phyloP scores from a whole-genome alignment of 2,113 vertebrate genomes.

The Columba janthina region DNA sequence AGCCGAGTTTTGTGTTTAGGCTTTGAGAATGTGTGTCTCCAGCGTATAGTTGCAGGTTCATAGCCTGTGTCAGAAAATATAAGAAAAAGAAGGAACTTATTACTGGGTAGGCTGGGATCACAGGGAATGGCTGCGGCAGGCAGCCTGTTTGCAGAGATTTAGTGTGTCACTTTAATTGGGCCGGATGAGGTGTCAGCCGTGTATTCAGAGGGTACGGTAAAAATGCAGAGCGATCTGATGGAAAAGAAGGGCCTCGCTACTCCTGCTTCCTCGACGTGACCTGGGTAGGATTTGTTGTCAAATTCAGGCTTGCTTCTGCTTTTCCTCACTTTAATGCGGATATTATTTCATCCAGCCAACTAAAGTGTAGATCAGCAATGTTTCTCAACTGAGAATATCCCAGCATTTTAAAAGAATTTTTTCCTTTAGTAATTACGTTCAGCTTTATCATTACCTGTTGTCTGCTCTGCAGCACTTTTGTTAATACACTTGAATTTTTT shows the following conservation, averaged over 20 bases:
- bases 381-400: not conserved
- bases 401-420: not conserved
- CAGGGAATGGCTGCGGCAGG: not conserved
- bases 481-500: not conserved
- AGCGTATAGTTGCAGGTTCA: rapidly evolving
- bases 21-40: not conserved
- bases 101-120: not conserved
- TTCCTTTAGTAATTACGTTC: not conserved
- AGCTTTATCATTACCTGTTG: conserved; percentile 21
- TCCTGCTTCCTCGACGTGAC: not conserved
- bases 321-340: not conserved
- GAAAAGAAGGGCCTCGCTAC: not conserved
- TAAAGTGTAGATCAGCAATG: not conserved
- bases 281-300: not conserved
- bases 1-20: not conserved
- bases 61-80: not conserved
- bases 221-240: not conserved
- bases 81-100: not conserved
- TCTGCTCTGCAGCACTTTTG: not conserved
- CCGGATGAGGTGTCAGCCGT: rapidly evolving
- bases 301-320: not conserved
- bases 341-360: not conserved
- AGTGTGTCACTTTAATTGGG: not conserved
- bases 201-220: not conserved
- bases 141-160: not conserved